Evolutionary conservation across 2,113 vertebrate genomes (phyloP).

Genomic region (Empidonax alnorum): DNA sequence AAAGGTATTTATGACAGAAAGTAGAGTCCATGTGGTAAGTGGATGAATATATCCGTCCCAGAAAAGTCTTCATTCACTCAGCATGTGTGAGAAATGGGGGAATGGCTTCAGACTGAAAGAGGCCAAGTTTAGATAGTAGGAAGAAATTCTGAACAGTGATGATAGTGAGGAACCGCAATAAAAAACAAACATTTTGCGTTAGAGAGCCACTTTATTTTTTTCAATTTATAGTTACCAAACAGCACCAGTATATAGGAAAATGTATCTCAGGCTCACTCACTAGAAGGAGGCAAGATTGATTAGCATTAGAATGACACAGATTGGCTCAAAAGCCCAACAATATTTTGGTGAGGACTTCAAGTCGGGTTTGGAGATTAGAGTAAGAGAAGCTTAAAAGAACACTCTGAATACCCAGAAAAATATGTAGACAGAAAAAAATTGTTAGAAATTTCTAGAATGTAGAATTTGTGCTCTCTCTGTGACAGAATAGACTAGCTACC

Average conservation of each 20-base stretch:
- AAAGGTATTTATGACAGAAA: neutral
- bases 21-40: neutral
- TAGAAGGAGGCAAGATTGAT: neutral
- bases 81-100: too few species aligned
- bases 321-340: neutral
- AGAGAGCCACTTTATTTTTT: neutral
- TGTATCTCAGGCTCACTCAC: neutral
- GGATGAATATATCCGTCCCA: fast-evolving
- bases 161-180: neutral
- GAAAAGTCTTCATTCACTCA: neutral
- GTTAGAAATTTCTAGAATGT: slow-evolving; percentile 12
- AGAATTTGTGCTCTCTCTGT: neutral
- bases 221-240: neutral
- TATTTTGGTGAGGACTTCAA: neutral
- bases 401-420: neutral
- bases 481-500: neutral
- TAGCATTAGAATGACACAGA: neutral
- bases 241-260: neutral
- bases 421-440: neutral
- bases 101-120: neutral
- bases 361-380: neutral
- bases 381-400: neutral
- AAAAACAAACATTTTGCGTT: neutral
- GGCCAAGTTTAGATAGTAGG: neutral
- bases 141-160: neutral